Evolutionary conservation across 53 echinoderm and acorn worm species (phyloP), one percentile per base, ranked within the genome.

Genomic region (Pentamera pediparva): DNA sequence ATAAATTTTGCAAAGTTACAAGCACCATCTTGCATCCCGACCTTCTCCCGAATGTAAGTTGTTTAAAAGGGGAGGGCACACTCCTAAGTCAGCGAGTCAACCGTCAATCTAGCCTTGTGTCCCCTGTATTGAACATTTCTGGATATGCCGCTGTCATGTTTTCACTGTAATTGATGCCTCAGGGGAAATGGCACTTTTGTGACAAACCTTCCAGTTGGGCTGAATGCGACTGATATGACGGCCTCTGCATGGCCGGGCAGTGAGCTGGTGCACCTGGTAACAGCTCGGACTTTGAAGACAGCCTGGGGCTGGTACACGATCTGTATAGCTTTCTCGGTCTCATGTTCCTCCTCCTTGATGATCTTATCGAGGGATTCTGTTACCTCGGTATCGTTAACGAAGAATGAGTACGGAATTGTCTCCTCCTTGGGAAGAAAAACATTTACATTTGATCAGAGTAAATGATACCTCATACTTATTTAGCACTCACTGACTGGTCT

Each of bases 241-340:
- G 96, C 96, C 47, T 96, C 96, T 8, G 96, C 96, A 74, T 96
- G 96, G 7, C 96, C 96, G 61, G 86, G 90, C 54, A 96, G 87
- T 37, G 88, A 82, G 35, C 86, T 98, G 29, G 91, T 98, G 55
- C 91, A 98, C 41, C 98, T 78, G 2, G 98, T 91, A 22, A 98
- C 91, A 20, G 98, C 88, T 61, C 88, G 83, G 0, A 91, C 98
- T 52, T 84, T 98, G 62, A 98, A 98, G 58, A 98, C 70, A 9
- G 98, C 98, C 72, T 98, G 98, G 3, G 98, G 98, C 53, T 91
- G 98, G 70, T 98, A 98, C 52, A 91, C 75, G 5, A 98, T 91
- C 38, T 88, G 85, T 30, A 98, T 69, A 20, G 91, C 98, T 47
- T 91, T 92, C 81, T 98, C 98, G 4, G 98, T 98, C 51, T 98